Percentiles rank a stretch among this genome's conserved stretches.
phyloP scores from a whole-genome alignment of 2,888 invertebrate species.

The Barypeithes pellucidus region DNA sequence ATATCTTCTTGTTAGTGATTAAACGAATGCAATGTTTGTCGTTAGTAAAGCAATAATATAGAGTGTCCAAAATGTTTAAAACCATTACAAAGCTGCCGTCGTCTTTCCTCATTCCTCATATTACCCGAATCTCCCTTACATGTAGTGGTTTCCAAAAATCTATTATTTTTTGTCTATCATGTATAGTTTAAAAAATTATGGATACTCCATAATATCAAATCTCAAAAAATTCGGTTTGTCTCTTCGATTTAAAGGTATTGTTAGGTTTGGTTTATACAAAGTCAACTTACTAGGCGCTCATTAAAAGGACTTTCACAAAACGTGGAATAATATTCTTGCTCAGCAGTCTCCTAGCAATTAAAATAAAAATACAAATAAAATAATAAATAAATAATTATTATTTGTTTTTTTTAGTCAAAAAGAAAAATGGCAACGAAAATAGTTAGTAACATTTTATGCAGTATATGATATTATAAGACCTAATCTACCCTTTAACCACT shows the following conservation, averaged over 20 bases:
- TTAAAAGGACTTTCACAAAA: slow-evolving; percentile 66
- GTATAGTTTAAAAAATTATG: neutral
- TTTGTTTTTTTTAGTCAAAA: neutral
- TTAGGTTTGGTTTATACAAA: neutral
- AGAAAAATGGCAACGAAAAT: neutral
- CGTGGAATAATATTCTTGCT: slow-evolving; percentile 68
- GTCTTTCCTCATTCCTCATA: no score
- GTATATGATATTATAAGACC: neutral
- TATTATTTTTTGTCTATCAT: no score
- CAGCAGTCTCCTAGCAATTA: slow-evolving; percentile 65
- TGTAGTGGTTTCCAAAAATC: no score
- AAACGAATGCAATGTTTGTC: no score
- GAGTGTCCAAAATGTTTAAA: no score
- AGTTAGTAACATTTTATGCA: neutral
- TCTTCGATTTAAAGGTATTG: neutral
- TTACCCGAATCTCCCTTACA: no score
- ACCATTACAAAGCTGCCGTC: no score
- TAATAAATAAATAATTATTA: neutral
- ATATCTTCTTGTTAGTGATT: no score
- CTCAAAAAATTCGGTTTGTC: neutral
- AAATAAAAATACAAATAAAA: slow-evolving; percentile 54
- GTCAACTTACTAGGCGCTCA: slow-evolving; percentile 41
- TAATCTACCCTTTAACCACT: neutral
- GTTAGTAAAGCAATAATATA: no score
- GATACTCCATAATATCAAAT: neutral